Conservation (phyloP, 2,113 vertebrate species). For the Drymodes brunneopygia region DNA sequence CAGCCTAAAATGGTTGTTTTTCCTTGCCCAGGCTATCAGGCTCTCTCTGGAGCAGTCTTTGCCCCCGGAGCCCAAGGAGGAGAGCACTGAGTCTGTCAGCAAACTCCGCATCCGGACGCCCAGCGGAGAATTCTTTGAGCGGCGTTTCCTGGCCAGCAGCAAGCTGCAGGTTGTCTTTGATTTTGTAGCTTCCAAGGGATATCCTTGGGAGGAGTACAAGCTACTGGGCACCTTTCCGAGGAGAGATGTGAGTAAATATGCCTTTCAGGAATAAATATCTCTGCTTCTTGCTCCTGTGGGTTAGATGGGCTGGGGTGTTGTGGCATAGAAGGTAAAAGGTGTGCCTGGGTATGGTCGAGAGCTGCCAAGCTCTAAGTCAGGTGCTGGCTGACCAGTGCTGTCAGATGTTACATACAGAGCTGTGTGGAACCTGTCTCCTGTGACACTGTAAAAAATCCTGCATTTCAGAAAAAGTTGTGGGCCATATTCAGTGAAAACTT, state of each 20-base stretch:
- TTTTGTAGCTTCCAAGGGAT: constrained; percentile 98
- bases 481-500: neutral
- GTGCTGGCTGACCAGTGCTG: neutral
- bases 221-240: constrained; percentile 98
- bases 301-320: neutral
- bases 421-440: neutral
- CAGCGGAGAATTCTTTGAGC: constrained; percentile 93
- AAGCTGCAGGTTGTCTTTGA: constrained; percentile 97
- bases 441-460: neutral
- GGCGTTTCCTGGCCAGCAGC: constrained; percentile 92
- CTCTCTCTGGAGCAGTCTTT: constrained; percentile 93
- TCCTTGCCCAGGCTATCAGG: constrained; percentile 85
- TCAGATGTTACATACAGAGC: neutral
- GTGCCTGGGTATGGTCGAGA: rapidly evolving
- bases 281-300: neutral
- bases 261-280: neutral
- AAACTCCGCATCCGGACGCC: constrained; percentile 94
- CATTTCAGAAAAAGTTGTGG: neutral
- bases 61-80: constrained; percentile 89
- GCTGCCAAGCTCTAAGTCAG: neutral
- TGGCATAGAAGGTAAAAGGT: neutral
- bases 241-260: constrained; percentile 87
- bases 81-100: constrained; percentile 88
- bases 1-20: neutral
- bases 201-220: constrained; percentile 94